Percentiles rank a stretch among this genome's conserved stretches.
These are phyloP conservation scores for Spilosoma lubricipeda DNA, from an alignment of 2,888 invertebrate species.

Conservation along the genomic window DNA sequence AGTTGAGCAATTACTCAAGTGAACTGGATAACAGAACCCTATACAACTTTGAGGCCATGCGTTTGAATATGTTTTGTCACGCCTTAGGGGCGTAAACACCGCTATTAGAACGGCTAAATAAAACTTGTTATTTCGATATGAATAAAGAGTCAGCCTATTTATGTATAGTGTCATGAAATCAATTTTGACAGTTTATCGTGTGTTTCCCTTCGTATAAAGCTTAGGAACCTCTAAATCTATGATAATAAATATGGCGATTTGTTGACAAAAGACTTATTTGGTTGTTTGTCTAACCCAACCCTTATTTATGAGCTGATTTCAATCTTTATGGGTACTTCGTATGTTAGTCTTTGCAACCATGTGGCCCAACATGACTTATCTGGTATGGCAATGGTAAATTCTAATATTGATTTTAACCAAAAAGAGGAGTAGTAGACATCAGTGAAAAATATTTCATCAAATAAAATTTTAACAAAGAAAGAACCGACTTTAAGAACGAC, in stretches of 20 bases:
- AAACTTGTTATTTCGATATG: not conserved
- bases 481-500: too few relatives aligned
- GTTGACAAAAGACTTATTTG: not conserved
- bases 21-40: slow-evolving; percentile 32
- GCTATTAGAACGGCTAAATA: not conserved
- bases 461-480: too few relatives aligned
- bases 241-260: slow-evolving; percentile 12
- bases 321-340: not conserved
- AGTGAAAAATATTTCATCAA: too few relatives aligned
- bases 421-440: too few relatives aligned
- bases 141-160: not conserved
- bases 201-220: not conserved
- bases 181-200: not conserved
- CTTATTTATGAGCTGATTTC: not conserved
- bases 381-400: not conserved
- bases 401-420: not conserved
- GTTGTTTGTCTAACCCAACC: not conserved
- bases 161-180: not conserved
- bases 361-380: not conserved
- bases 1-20: slow-evolving; percentile 50
- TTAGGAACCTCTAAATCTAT: not conserved
- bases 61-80: slow-evolving; percentile 7
- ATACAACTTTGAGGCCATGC: slow-evolving; percentile 21
- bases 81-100: not conserved
- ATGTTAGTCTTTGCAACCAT: not conserved